phyloP scores from a whole-genome alignment of 2,113 vertebrate species.

The Smithornis capensis region DNA sequence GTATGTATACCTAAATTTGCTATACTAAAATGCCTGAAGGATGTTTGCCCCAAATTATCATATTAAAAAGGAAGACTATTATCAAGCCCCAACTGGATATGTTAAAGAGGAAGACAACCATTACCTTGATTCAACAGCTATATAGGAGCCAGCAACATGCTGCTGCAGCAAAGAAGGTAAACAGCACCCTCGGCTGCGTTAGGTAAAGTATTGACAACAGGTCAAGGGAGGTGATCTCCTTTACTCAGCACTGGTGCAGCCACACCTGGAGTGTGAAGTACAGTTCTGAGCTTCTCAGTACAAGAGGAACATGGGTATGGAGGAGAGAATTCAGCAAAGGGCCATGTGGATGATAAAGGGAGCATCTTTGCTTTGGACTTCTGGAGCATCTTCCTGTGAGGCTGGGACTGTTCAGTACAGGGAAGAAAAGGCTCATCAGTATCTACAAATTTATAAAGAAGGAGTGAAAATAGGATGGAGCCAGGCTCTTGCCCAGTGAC shows the following conservation, averaged over 20 bases:
- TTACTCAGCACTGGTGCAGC: not conserved
- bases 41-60: not conserved
- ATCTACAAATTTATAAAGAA: not conserved
- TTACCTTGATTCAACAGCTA: not conserved
- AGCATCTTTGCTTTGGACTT: too few relatives aligned
- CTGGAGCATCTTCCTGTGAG: not conserved
- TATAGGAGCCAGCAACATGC: not conserved
- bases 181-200: not conserved
- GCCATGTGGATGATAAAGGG: not conserved
- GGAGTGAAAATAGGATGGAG: not conserved
- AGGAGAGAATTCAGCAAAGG: not conserved
- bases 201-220: not conserved
- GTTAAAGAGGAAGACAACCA: not conserved
- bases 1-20: not conserved
- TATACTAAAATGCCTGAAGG: not conserved
- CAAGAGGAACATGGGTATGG: not conserved
- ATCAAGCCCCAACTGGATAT: not conserved
- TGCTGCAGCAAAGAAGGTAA: accelerated
- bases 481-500: not conserved
- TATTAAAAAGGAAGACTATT: not conserved
- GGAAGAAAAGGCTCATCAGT: not conserved
- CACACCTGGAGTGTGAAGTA: not conserved
- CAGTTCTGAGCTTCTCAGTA: not conserved
- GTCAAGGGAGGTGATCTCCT: not conserved
- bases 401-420: not conserved